phyloP scores from a whole-genome alignment of 2,888 invertebrate genomes.

The Leucoptera coffeella region DNA sequence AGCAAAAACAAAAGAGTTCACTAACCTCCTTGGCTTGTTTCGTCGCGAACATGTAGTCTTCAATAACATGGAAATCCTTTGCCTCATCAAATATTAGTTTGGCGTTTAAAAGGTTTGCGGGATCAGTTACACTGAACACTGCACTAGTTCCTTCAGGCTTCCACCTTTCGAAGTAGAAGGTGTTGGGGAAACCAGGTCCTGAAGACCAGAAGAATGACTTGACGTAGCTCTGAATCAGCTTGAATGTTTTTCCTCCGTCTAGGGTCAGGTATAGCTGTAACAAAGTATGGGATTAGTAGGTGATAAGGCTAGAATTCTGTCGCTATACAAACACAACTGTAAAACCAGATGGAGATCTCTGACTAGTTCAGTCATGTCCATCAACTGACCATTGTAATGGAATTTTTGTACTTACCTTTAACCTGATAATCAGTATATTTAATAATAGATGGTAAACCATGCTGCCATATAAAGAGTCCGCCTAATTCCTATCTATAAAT shows the following conservation, averaged over 20 bases:
- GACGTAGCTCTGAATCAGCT: conserved; percentile 62
- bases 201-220: conserved; percentile 73
- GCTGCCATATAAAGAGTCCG: too few relatives aligned
- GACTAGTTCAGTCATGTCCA: too few relatives aligned
- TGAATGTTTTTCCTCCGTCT: conserved; percentile 71
- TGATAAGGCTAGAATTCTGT: too few relatives aligned
- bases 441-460: too few relatives aligned
- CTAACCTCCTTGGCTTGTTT: conserved; percentile 58
- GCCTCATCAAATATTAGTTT: conserved; percentile 59
- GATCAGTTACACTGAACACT: conserved; percentile 60
- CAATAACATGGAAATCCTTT: conserved; percentile 76
- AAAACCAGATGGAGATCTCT: too few relatives aligned
- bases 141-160: conserved; percentile 57
- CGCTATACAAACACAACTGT: too few relatives aligned
- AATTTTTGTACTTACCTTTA: too few relatives aligned
- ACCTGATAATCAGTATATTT: too few relatives aligned
- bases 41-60: conserved; percentile 81
- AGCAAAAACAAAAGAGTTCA: too few relatives aligned
- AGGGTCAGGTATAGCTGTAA: conserved; percentile 69
- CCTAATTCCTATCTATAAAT: too few relatives aligned
- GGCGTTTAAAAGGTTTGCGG: conserved; percentile 43
- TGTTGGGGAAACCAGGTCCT: conserved; percentile 32
- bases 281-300: too few relatives aligned
- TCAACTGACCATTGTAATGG: too few relatives aligned
- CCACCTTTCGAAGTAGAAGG: conserved; percentile 66